Evolutionary conservation across 2,797 vertebrate genomes (phyloP), one percentile per base, ranked within the genome.

Genomic region (Artibeus lituratus): DNA sequence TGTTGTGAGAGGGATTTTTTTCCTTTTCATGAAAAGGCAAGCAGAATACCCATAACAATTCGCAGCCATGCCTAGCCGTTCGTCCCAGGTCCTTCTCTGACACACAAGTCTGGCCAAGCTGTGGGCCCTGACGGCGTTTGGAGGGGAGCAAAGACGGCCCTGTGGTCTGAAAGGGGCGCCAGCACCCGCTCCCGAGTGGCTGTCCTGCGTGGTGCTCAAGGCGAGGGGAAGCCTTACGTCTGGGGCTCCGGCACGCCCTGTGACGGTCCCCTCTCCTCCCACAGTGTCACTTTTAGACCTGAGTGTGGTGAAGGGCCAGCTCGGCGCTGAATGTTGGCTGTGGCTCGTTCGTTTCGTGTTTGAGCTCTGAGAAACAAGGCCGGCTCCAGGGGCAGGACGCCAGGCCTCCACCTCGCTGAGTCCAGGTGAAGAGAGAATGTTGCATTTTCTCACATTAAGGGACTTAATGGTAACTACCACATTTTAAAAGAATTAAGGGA

Each of bases 31-130:
- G 18, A 32, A 26, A 55, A 74, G 39, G 29, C 49, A 53, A 4
- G 12, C 7, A 29, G 53, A 82, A 10, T 3, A 5, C 37, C 8
- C 3, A 7, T 65, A 39, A 35, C 22, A 7, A 32, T 3, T 24
- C 26, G n/a, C 26, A 22, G n/a, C 6, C 59, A 9, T 2, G 19
- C 1, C 0, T 29, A 1, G 4, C 7, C 3, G 0, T 24, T 1
- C 12, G 21, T 24, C 42, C 24, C 10, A 19, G 49, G 21, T 73
- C 8, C 6, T 55, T 92, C 24, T 32, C 26, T 16, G 14, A 51
- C 10, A 1, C 32, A 22, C n/a, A 62, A 77, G 18, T 12, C 51
- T 49, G 47, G 47, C 69, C 16, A 10, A 44, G 51, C 24, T n/a
- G 87, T 49, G 4, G 29, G 39, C 51, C 47, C 1, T 8, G 51